phyloP scores from a whole-genome alignment of 1,140 invertebrate species.

The Subanguina moxae region DNA sequence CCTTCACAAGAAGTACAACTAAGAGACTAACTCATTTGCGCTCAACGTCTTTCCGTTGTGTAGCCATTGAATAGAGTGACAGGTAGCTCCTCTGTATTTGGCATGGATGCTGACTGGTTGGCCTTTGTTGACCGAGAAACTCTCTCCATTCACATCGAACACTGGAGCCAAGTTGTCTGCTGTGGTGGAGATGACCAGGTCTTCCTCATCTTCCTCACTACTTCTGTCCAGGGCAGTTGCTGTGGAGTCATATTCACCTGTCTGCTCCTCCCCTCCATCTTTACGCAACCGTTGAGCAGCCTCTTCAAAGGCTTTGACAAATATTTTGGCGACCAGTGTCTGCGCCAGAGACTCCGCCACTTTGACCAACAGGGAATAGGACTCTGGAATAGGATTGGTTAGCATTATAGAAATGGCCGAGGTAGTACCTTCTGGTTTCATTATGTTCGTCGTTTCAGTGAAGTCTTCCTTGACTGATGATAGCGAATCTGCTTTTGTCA shows the following conservation, averaged over 20 bases:
- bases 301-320: slow-evolving; percentile 51
- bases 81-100: slow-evolving; percentile 36
- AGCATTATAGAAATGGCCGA: slow-evolving; percentile 2
- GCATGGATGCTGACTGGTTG: slow-evolving; percentile 40
- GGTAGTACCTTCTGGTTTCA: slow-evolving; percentile 26
- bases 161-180: slow-evolving; percentile 28
- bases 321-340: slow-evolving; percentile 50
- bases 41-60: slow-evolving; percentile 29
- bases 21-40: background rate
- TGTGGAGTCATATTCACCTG: slow-evolving; percentile 17
- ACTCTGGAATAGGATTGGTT: slow-evolving; percentile 29
- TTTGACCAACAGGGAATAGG: slow-evolving; percentile 53
- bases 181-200: background rate
- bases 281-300: slow-evolving; percentile 4
- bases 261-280: background rate
- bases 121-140: slow-evolving; percentile 30
- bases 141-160: slow-evolving; percentile 42
- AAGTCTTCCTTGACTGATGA: slow-evolving; percentile 25
- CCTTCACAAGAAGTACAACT: background rate
- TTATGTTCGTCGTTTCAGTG: slow-evolving; percentile 38
- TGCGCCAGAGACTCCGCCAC: slow-evolving; percentile 52
- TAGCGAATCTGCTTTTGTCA: too few species aligned
- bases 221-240: slow-evolving; percentile 9
- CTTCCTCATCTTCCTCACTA: slow-evolving; percentile 24
- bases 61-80: slow-evolving; percentile 40